Evolutionary conservation across 2,888 invertebrate genomes (phyloP), one percentile per base, ranked within the genome.

Genomic region (Monoplex corrugatus): DNA sequence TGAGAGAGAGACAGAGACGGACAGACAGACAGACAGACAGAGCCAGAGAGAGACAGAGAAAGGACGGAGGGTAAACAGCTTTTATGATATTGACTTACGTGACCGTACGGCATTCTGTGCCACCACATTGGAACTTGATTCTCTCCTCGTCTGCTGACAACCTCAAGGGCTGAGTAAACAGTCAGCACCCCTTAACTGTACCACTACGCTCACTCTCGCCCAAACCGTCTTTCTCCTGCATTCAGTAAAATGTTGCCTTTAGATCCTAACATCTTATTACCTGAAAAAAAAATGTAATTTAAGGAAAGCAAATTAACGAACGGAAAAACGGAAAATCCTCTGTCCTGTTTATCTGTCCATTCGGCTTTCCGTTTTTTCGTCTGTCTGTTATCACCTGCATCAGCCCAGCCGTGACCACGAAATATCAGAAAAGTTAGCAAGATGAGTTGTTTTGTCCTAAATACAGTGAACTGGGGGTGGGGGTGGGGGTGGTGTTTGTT

Each of bases 121-220:
- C 83, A 83, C n/a, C 45, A 19, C 40, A 2, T 1, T 10, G 40
- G 83, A 32, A 50, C 83, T 50, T 32, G 35, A 40, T 80, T 80
- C 80, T 78, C 78, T 50, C 40, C 28, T 32, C 83, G 50, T 23
- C n/a, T 16, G 28, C 43, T 83, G 83, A 83, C 83, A 83, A 32
- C 50, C 45, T 45, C 2, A 83, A 83, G 40, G 50, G 35, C 32
- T 83, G 83, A 83, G 45, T 32, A 83, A 83, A 83, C 83, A 83
- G 83, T n/a, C n/a, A n/a, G n/a, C n/a, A n/a, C n/a, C n/a, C n/a
- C n/a, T n/a, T n/a, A n/a, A n/a, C n/a, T n/a, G n/a, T n/a, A n/a
- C n/a, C n/a, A n/a, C n/a, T n/a, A n/a, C n/a, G n/a, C n/a, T n/a
- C n/a, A n/a, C n/a, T n/a, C n/a, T n/a, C n/a, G n/a, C n/a, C n/a